These are phyloP conservation scores for Drosophila santomea DNA, from an alignment of 1,140 invertebrate species.

Conservation along the genomic window DNA sequence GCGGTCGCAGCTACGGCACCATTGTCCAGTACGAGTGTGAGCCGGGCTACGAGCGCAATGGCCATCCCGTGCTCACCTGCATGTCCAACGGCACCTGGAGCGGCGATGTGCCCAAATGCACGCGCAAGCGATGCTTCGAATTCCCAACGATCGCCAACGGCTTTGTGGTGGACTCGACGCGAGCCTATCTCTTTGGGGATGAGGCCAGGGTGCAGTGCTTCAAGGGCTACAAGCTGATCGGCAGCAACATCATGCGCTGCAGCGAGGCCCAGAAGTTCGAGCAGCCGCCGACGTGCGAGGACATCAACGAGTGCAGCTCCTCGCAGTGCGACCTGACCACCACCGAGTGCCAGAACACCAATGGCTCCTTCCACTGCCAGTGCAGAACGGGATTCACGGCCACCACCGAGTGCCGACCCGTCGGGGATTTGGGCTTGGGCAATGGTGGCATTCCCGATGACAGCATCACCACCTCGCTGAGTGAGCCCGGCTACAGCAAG, in stretches of 20 bases:
- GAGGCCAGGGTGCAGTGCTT: conserved; percentile 96
- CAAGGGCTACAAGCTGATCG: conserved; percentile 93
- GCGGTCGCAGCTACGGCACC: conserved; percentile 96
- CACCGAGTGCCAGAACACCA: conserved; percentile 95
- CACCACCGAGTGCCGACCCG: conserved; percentile 94
- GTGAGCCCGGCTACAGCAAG: conserved; percentile 93
- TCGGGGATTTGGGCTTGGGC: conserved; percentile 94
- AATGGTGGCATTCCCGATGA: conserved; percentile 96
- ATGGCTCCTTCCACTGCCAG: conserved; percentile 96
- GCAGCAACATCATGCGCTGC: conserved; percentile 95
- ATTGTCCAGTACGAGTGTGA: conserved; percentile 98
- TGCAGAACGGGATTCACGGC: conserved; percentile 94
- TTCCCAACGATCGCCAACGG: conserved; percentile 94
- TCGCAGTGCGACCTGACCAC: conserved; percentile 95
- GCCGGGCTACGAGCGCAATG: conserved; percentile 94
- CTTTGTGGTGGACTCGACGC: conserved; percentile 91
- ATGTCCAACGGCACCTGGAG: conserved; percentile 99
- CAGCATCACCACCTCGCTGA: conserved; percentile 93
- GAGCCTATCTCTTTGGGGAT: conserved; percentile 94
- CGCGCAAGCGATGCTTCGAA: conserved; percentile 92
- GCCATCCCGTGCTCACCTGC: conserved; percentile 95
- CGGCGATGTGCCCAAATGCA: conserved; percentile 94
- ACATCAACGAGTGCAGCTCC: conserved; percentile 96
- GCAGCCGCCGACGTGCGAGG: conserved; percentile 94
- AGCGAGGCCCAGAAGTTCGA: conserved; percentile 94